Percentiles rank a stretch among this genome's conserved stretches.
phyloP scores from a whole-genome alignment of 2,113 vertebrate genomes.

The Formicarius rufipectus region DNA sequence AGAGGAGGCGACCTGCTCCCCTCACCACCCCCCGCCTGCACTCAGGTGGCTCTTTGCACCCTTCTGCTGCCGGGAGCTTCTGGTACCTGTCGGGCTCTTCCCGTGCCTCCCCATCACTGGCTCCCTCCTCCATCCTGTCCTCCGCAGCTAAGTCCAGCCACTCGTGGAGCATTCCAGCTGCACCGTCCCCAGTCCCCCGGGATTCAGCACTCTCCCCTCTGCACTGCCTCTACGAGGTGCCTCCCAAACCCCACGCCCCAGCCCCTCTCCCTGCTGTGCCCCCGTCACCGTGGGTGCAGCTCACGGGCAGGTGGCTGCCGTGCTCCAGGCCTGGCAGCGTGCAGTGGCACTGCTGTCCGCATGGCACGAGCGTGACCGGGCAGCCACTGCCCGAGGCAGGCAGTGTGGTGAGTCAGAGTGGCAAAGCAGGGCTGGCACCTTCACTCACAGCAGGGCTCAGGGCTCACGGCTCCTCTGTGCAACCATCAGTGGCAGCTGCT shows the following conservation, averaged over 20 bases:
- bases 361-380: constrained; percentile 46
- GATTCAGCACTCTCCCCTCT: not conserved
- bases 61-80: not conserved
- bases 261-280: not conserved
- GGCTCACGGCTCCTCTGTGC: not conserved
- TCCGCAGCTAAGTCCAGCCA: not conserved
- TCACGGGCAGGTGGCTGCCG: not conserved
- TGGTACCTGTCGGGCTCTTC: not conserved
- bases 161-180: not conserved
- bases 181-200: not conserved
- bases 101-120: not conserved
- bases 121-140: not conserved
- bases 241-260: fast-evolving
- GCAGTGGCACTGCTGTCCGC: not conserved
- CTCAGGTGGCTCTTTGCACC: not conserved
- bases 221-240: not conserved
- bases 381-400: constrained; percentile 8
- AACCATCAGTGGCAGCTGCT: not conserved
- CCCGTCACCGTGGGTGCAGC: not conserved
- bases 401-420: not conserved
- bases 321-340: constrained; percentile 29
- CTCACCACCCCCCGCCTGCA: not conserved
- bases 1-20: not conserved
- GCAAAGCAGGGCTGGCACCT: not conserved
- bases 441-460: not conserved